phyloP scores from a whole-genome alignment of 1,140 invertebrate species.

The Epicauta chinensis region DNA sequence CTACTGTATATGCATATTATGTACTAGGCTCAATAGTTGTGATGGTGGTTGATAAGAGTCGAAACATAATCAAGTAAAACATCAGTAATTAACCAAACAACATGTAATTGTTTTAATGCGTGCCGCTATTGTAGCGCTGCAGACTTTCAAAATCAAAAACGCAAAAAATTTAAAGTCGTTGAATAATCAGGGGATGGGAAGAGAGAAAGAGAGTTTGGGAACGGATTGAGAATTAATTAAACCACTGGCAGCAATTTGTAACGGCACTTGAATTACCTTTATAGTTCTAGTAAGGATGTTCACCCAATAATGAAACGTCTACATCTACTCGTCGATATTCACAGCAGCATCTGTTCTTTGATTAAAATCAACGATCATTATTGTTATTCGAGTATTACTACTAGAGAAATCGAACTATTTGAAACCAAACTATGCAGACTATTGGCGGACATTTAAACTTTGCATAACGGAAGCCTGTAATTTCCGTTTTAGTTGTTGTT shows the following conservation, averaged over 20 bases:
- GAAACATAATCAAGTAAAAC: slow-evolving; percentile 28
- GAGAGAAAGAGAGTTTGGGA: too few relatives aligned
- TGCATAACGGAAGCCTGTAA: too few relatives aligned
- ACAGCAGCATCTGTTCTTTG: slow-evolving; percentile 22
- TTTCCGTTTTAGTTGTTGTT: too few relatives aligned
- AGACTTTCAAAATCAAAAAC: too few relatives aligned
- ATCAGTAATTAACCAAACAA: slow-evolving; percentile 31
- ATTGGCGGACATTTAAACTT: too few relatives aligned
- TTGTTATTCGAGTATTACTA: slow-evolving; percentile 25
- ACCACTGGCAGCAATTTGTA: not conserved
- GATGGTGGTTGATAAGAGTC: slow-evolving; percentile 31
- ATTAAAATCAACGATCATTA: slow-evolving; percentile 25
- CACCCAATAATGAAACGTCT: slow-evolving; percentile 26
- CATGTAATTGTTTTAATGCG: slow-evolving; percentile 34
- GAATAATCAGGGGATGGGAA: too few relatives aligned
- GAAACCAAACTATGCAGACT: slow-evolving; percentile 24
- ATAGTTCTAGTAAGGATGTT: slow-evolving; percentile 3
- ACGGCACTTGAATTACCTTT: slow-evolving; percentile 12
- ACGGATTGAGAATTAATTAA: slow-evolving; percentile 11
- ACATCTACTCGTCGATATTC: slow-evolving; percentile 19
- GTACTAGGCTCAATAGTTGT: too few relatives aligned
- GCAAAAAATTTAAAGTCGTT: too few relatives aligned
- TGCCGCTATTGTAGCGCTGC: slow-evolving; percentile 12
- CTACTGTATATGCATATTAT: too few relatives aligned
- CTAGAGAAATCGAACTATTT: slow-evolving; percentile 21